These are phyloP conservation scores for Psix sp. DNA, from an alignment of 1,140 invertebrate species.

Conservation along the genomic window DNA sequence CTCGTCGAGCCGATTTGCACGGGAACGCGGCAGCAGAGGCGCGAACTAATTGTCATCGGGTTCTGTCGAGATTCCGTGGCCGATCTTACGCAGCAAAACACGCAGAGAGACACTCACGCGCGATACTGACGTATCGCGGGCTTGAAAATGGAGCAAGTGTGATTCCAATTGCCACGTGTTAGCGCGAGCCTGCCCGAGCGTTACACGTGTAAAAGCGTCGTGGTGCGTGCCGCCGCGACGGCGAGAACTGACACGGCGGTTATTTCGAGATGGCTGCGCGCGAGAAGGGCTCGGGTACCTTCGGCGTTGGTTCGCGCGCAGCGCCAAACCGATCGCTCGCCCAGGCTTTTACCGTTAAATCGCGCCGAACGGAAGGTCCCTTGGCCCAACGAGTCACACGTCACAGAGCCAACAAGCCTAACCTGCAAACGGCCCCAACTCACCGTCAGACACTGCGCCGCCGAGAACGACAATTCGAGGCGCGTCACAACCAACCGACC, in stretches of 20 bases:
- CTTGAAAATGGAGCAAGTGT: not conserved
- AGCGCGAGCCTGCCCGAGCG: constrained; percentile 25
- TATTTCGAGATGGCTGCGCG: not conserved
- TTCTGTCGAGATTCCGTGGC: too few species aligned
- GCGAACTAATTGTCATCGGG: too few species aligned
- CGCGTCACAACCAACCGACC: constrained; percentile 2
- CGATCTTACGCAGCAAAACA: too few species aligned
- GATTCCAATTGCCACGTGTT: constrained; percentile 38
- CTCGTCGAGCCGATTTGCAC: too few species aligned
- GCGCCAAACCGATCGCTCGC: not conserved
- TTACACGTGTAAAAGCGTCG: constrained; percentile 52
- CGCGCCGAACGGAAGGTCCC: too few species aligned
- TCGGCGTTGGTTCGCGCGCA: not conserved
- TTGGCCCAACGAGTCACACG: too few species aligned
- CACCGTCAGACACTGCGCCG: not conserved
- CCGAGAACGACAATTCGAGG: not conserved
- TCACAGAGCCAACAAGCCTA: not conserved
- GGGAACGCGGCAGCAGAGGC: too few species aligned
- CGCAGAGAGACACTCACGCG: too few species aligned
- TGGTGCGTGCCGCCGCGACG: constrained; percentile 1
- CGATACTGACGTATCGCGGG: not conserved
- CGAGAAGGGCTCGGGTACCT: not conserved
- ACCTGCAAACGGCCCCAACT: not conserved
- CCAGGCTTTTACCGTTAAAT: too few species aligned
- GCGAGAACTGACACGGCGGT: constrained; percentile 1